A percentile compares a stretch with the other conserved stretches of the same genome.
Conservation (phyloP, 2,113 vertebrate species). For the Sinocyclocheilus anshuiensis region DNA sequence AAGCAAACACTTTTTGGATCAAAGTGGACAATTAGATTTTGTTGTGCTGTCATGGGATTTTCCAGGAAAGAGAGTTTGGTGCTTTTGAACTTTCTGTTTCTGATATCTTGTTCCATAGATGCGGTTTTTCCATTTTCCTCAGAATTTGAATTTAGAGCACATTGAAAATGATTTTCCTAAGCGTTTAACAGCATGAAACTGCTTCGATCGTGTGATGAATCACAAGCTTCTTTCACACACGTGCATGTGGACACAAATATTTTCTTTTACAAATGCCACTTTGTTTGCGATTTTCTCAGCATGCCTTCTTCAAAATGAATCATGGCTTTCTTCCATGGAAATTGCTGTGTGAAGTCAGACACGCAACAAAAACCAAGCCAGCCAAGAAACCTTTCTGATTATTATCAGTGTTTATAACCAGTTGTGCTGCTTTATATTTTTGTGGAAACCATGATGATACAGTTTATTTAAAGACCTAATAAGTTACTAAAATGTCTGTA, state of each 20-base stretch:
- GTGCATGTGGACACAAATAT: not conserved
- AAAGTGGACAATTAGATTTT: no score
- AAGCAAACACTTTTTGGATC: no score
- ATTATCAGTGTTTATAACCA: no score
- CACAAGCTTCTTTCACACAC: not conserved
- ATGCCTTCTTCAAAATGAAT: not conserved
- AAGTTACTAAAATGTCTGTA: not conserved
- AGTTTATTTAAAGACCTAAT: not conserved
- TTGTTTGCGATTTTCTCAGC: slow-evolving; percentile 7
- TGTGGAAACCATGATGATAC: no score
- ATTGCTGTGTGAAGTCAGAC: not conserved
- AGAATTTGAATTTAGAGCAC: not conserved
- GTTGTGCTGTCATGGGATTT: not conserved
- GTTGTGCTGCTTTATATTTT: no score
- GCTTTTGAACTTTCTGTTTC: not conserved
- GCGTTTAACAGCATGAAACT: not conserved
- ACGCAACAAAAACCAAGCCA: not conserved
- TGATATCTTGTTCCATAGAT: not conserved
- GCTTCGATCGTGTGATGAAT: slow-evolving; percentile 11
- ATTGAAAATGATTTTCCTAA: not conserved
- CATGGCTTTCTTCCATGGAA: not conserved
- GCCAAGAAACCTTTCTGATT: no score
- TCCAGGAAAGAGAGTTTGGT: slow-evolving; percentile 79
- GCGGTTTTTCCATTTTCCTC: not conserved
- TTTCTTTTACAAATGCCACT: not conserved